Percentiles rank a stretch among this genome's conserved stretches.
Evolutionary conservation across 2,797 vertebrate species (phyloP).

Genomic region (Myotis myotis): DNA sequence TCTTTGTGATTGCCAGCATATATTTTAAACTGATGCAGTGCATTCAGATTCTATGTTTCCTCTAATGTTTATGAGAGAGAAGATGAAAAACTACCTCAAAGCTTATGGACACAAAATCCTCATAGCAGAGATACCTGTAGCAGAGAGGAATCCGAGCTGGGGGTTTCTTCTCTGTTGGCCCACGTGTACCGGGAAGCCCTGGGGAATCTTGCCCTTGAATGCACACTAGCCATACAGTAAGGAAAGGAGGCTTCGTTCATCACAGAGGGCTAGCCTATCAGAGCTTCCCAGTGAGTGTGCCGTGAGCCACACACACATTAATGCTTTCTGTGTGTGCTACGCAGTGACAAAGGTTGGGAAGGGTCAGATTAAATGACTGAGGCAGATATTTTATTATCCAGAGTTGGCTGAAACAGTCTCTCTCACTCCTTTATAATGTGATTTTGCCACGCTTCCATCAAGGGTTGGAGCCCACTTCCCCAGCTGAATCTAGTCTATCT

Average conservation of each 20-base stretch:
- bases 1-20: neutral
- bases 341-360: neutral
- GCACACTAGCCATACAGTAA: neutral
- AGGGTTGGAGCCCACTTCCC: neutral
- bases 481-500: neutral
- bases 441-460: neutral
- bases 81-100: constrained; percentile 4
- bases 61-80: neutral
- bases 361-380: neutral
- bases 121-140: neutral
- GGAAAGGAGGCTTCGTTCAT: neutral
- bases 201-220: neutral
- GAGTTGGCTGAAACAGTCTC: neutral
- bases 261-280: neutral
- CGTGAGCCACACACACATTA: neutral
- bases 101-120: neutral
- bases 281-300: neutral
- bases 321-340: neutral
- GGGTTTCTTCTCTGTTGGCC: neutral
- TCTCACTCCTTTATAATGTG: neutral
- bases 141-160: neutral
- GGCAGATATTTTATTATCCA: neutral
- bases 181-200: neutral
- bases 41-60: neutral
- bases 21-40: neutral